Conservation (phyloP, 53 echinoderm and acorn worm species). For the Temnopleurus reevesii region DNA sequence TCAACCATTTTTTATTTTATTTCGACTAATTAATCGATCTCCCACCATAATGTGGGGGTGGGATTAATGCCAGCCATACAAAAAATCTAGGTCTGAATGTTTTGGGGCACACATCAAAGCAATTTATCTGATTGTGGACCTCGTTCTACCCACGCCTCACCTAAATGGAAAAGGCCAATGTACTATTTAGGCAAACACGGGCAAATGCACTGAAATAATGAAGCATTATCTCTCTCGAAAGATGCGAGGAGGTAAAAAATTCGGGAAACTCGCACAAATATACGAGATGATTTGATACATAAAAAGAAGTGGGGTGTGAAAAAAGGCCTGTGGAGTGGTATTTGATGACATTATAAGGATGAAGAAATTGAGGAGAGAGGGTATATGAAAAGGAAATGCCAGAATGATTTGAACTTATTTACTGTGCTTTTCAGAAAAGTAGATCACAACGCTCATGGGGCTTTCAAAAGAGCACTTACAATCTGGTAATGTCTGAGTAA, state of each 20-base stretch:
- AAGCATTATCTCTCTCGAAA: constrained; percentile 29
- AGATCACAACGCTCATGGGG: not conserved
- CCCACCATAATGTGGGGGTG: not conserved
- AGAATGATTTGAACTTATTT: too few relatives aligned
- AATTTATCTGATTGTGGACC: constrained; percentile 21
- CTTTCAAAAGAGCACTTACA: too few relatives aligned
- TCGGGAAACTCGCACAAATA: constrained; percentile 7
- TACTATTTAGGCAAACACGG: not conserved
- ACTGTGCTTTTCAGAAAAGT: not conserved
- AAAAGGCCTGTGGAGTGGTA: too few relatives aligned
- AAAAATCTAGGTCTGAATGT: constrained; percentile 15
- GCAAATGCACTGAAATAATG: constrained; percentile 17
- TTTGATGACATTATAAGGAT: too few relatives aligned
- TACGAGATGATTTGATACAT: not conserved
- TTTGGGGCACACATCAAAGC: constrained; percentile 38
- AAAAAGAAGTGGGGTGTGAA: too few relatives aligned
- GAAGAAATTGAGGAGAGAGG: not conserved
- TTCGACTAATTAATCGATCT: constrained; percentile 25
- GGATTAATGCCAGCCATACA: not conserved
- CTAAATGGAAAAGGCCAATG: constrained; percentile 5
- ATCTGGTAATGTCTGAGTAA: too few relatives aligned
- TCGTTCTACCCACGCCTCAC: not conserved
- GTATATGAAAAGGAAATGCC: not conserved
- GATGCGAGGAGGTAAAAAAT: not conserved
- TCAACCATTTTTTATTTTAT: not conserved